Conservation (phyloP, 2,797 vertebrate species). For the Chelidonichthys spinosus region DNA sequence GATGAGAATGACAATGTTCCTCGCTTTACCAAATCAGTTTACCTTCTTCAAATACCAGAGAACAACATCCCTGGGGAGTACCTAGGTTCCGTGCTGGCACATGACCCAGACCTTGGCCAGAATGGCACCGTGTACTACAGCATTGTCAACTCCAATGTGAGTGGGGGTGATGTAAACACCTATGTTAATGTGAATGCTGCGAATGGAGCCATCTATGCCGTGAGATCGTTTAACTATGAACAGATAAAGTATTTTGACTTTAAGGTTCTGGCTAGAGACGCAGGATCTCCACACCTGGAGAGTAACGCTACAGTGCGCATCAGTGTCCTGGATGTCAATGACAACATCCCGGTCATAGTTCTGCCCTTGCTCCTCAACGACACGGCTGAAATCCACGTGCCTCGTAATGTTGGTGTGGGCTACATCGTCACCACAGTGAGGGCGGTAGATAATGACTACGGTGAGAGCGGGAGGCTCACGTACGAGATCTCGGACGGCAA, state of each 20-base stretch:
- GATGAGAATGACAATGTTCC: constrained; percentile 99
- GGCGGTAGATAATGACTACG: constrained; percentile 96
- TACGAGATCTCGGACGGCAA: constrained; percentile 98
- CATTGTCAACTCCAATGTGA: constrained; percentile 95
- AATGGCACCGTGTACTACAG: constrained; percentile 98
- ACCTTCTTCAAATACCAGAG: constrained; percentile 96
- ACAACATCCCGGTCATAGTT: constrained; percentile 97
- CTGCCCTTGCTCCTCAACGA: constrained; percentile 94
- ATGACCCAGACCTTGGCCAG: constrained; percentile 96
- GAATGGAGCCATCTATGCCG: constrained; percentile 97
- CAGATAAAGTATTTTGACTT: constrained; percentile 99
- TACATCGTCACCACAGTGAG: constrained; percentile 95
- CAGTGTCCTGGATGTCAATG: constrained; percentile 95
- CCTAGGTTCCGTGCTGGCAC: constrained; percentile 94
- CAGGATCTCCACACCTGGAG: constrained; percentile 94
- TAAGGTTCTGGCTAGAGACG: constrained; percentile 95
- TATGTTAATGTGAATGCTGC: constrained; percentile 98
- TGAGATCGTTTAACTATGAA: constrained; percentile 98
- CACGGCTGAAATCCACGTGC: constrained; percentile 97
- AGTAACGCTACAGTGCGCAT: constrained; percentile 96
- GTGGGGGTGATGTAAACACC: constrained; percentile 97
- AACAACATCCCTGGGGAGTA: constrained; percentile 99
- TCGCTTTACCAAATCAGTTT: constrained; percentile 94
- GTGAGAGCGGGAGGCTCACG: constrained; percentile 97
- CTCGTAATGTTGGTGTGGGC: constrained; percentile 95